Percentiles rank a stretch among this genome's conserved stretches.
Conservation (phyloP, 2,888 invertebrate species). For the Coremacera marginata region DNA sequence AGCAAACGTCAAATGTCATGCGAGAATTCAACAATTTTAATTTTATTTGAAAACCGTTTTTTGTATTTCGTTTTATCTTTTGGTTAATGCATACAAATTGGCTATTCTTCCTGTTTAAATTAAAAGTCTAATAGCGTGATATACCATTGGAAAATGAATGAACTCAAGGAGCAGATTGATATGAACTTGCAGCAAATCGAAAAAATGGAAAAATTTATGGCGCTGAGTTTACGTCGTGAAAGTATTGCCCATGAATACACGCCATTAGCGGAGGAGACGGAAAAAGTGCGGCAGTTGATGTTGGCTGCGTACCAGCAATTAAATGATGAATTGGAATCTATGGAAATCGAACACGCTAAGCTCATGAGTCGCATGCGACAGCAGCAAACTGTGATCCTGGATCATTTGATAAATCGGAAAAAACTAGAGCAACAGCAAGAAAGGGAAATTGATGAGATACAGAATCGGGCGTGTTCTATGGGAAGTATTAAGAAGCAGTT, state of each 20-base stretch:
- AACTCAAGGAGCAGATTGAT: constrained; percentile 30
- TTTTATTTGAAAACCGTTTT: constrained; percentile 8
- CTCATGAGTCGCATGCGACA: constrained; percentile 51
- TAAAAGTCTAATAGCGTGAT: too few relatives aligned
- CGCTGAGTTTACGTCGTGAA: constrained; percentile 51
- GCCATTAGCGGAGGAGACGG: constrained; percentile 37
- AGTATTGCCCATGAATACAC: constrained; percentile 46
- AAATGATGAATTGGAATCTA: constrained; percentile 44
- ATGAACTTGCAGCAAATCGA: constrained; percentile 38
- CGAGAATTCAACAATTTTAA: neutral
- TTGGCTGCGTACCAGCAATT: constrained; percentile 46
- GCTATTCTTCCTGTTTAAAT: too few relatives aligned
- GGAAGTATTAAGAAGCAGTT: constrained; percentile 33
- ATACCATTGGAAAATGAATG: constrained; percentile 33
- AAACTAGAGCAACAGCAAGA: constrained; percentile 36
- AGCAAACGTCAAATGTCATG: neutral
- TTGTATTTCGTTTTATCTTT: neutral
- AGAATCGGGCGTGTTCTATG: neutral
- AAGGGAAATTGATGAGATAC: constrained; percentile 28
- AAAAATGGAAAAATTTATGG: constrained; percentile 51
- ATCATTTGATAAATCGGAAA: constrained; percentile 43
- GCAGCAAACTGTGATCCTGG: constrained; percentile 49
- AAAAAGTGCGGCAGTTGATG: constrained; percentile 47
- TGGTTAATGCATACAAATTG: neutral
- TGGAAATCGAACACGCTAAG: constrained; percentile 46